Base-by-base conservation (phyloP, 1,140 invertebrate genomes). In the Dufourea novaeangliae region DNA sequence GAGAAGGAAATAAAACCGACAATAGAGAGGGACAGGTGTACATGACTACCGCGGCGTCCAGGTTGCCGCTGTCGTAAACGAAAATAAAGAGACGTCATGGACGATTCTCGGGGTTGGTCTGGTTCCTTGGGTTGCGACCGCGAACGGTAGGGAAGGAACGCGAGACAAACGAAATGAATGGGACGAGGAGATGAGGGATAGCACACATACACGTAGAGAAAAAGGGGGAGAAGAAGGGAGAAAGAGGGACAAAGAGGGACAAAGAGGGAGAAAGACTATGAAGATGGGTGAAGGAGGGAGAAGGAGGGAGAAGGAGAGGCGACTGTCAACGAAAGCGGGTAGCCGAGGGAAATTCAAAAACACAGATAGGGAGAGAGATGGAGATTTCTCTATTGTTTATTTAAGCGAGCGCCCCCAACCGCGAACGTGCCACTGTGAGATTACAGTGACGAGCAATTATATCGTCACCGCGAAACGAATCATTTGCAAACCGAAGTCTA, bases 371-470 rank as follows among this genome's bases (percentile, higher is more conserved):
- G n/a, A n/a, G n/a, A n/a, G n/a, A n/a, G n/a, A n/a, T n/a, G n/a
- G 66, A 70, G 34, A 59, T 61, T 44, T 67, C 74, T 37, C 52
- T 25, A 52, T 62, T 50, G 67, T 78, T 78, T 78, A 70, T 78
- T 80, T 74, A 70, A 62, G 41, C 59, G 67, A 44, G 64, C n/a
- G n/a, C 25, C 17, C 50, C 27, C 37, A 57, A 32, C 20, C 61
- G 76, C 34, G 22, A 10, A 61, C 56, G 32, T 44, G 44, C 46
- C 57, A 14, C 67, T 27, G 67, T 22, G 59, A 68, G 69, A 81
- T 79, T 81, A 81, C 69, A 39, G 69, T 44, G 76, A 73, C 69
- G 76, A 39, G 50, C 76, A 78, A 81, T 78, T 78, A 79, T 61
- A 57, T 73, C 54, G 46, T 63, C 44, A 79, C 44, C 63, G 62